These are phyloP conservation scores for Tuberolachnus salignus DNA, from an alignment of 2,888 invertebrate genomes.

Conservation along the genomic window DNA sequence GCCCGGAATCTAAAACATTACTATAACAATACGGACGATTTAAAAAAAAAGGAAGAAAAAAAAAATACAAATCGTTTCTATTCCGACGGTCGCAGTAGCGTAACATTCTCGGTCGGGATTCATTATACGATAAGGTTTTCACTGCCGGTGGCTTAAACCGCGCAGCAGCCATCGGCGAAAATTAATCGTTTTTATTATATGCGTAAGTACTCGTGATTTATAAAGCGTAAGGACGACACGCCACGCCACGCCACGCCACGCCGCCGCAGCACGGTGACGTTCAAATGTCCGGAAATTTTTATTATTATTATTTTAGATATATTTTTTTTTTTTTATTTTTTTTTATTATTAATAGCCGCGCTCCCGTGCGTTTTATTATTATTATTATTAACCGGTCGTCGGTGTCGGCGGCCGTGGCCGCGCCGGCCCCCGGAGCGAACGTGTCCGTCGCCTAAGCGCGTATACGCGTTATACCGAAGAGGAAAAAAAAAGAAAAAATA, in stretches of 20 bases:
- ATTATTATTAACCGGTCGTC: conserved; percentile 11
- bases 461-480: neutral
- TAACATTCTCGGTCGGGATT: too few relatives aligned
- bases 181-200: neutral
- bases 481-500: too few relatives aligned
- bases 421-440: conserved; percentile 22
- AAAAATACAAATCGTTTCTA: too few relatives aligned
- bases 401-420: conserved; percentile 10
- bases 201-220: neutral
- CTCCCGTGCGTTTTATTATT: conserved; percentile 5
- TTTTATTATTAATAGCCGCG: neutral
- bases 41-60: too few relatives aligned
- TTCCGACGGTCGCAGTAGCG: too few relatives aligned
- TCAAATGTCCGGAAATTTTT: neutral
- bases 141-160: too few relatives aligned
- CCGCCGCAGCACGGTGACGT: neutral
- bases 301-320: too few relatives aligned
- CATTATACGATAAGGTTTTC: too few relatives aligned
- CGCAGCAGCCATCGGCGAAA: neutral
- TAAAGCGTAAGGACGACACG: neutral
- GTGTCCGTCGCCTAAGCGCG: neutral
- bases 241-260: neutral
- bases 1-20: too few relatives aligned
- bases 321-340: too few relatives aligned
- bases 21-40: too few relatives aligned